phyloP scores from a whole-genome alignment of 2,797 vertebrate species.

The Malacoraja senta region DNA sequence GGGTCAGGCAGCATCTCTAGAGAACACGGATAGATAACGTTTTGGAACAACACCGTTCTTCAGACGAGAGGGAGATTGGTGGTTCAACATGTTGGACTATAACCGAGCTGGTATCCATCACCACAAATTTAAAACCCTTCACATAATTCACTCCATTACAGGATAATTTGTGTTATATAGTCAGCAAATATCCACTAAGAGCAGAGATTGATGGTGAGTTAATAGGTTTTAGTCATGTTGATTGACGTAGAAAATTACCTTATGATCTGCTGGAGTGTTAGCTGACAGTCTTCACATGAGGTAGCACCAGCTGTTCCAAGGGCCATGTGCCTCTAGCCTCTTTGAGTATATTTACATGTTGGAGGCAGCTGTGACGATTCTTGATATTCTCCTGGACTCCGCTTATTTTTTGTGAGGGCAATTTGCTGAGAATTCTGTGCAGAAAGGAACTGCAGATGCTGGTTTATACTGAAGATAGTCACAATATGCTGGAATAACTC shows the following conservation, averaged over 20 bases:
- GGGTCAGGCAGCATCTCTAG: too few species aligned
- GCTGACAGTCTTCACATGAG: not conserved
- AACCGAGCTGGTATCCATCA: not conserved
- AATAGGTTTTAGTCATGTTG: not conserved
- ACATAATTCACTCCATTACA: not conserved
- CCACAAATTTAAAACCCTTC: not conserved
- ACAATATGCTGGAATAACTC: too few species aligned
- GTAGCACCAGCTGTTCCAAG: not conserved
- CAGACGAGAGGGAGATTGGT: not conserved
- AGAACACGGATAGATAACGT: too few species aligned
- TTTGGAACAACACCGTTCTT: too few species aligned
- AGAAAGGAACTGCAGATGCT: too few species aligned
- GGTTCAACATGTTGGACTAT: not conserved
- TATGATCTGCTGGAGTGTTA: not conserved
- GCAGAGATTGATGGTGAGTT: not conserved
- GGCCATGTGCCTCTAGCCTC: not conserved
- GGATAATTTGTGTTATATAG: not conserved
- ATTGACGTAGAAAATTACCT: not conserved
- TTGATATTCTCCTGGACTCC: not conserved
- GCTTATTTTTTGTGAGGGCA: not conserved
- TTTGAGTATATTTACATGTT: not conserved
- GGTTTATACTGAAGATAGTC: too few species aligned
- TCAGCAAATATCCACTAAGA: not conserved
- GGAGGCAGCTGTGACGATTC: not conserved
- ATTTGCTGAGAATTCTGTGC: not conserved